Evolutionary conservation across 1,140 invertebrate species (phyloP), one percentile per base, ranked within the genome.

Genomic region (Dreissena polymorpha): DNA sequence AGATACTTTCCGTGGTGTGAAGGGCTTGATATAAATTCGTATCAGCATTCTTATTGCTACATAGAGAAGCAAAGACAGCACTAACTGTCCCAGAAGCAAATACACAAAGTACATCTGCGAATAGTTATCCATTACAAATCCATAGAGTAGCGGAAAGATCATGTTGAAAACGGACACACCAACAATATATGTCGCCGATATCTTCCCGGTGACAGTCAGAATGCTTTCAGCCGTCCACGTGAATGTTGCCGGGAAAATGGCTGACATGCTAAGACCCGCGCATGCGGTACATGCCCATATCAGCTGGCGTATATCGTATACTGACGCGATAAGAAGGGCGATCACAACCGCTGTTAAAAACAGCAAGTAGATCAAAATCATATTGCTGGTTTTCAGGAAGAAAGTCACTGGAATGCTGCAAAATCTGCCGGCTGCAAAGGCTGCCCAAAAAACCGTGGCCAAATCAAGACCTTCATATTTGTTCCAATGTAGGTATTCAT

Each of bases 41-140:
- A 68, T 29, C 39, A 73, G 21, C 18, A 74, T 10, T 18, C 60
- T 57, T 1, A 82, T 74, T 14, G 27, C 25, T 27, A 82, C 25
- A 65, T 88, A 84, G n/a, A 86, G 57, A 12, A 49, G 14, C 14
- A 83, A 23, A 55, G 82, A 84, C 18, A 85, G 8, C 23, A 86
- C 50, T 27, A 68, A 72, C 64, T 86, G 73, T 14, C 0, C 68
- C 21, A 85, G n/a, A 12, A 89, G 81, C 25, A 89, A 72, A 78
- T 89, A 87, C 1, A 75, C 23, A 55, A 84, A 88, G 86, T 87
- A 89, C 83, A 87, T 84, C 18, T 82, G 84, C 21, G 63, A 84
- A 23, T 78, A 29, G 6, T 88, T 73, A 27, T 88, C 76, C 86
- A 89, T 87, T 16, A 89, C 55, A 27, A 76, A 83, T 12, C 87